Evolutionary conservation across 2,888 invertebrate genomes (phyloP).

Genomic region (Monoplex corrugatus): DNA sequence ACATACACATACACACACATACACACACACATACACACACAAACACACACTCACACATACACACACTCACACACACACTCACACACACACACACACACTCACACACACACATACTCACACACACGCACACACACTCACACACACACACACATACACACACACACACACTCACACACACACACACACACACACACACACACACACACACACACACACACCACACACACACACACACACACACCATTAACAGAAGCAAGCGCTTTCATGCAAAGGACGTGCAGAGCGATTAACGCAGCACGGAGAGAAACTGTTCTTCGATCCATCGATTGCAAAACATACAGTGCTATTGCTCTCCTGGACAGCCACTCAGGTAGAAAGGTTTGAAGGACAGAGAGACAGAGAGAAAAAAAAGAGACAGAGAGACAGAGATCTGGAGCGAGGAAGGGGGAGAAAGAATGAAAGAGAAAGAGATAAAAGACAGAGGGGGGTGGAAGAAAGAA

Average conservation of each 20-base stretch:
- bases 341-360: too few relatives aligned
- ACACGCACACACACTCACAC: constrained; percentile 26
- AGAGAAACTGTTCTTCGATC: too few relatives aligned
- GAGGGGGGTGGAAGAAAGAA: background rate
- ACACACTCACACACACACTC: constrained; percentile 24
- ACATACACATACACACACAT: background rate
- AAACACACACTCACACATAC: background rate
- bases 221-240: too few relatives aligned
- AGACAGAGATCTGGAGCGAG: background rate
- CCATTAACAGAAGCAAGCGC: too few relatives aligned
- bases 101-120: constrained; percentile 29
- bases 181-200: constrained; percentile 26
- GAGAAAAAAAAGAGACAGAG: background rate
- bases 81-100: constrained; percentile 21
- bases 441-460: constrained; percentile 3
- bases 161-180: background rate
- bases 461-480: constrained; percentile 26
- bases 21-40: background rate
- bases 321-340: too few relatives aligned
- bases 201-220: background rate
- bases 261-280: too few relatives aligned
- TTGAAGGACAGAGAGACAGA: background rate
- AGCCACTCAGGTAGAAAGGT: too few relatives aligned
- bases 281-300: too few relatives aligned
- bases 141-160: constrained; percentile 17